Evolutionary conservation across 2,888 invertebrate genomes (phyloP), one percentile per base, ranked within the genome.

Genomic region (Drosophila rellima): DNA sequence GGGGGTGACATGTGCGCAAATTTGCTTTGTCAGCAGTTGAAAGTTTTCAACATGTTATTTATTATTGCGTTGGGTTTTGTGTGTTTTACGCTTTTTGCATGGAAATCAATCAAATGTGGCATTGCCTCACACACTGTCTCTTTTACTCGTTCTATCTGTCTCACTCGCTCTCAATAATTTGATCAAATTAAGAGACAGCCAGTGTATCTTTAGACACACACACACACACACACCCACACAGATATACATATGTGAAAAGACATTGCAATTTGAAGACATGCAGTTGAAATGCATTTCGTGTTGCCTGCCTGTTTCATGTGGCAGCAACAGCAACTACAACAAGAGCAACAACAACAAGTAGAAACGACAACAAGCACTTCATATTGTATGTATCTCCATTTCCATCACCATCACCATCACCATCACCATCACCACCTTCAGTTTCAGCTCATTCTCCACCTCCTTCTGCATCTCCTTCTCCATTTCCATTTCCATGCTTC

Each of bases 261-360:
- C 52, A 84, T 69, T 89, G 79, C 85, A 71, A 81, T 85, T 89
- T 66, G 80, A 88, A 88, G 83, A 83, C 90, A 79, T 82, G 88
- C 83, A 78, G 82, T 71, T 74, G 77, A 82, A 86, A 89, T 89
- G 90, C 84, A 89, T 80, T 88, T 80, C 88, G 59, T 89, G 80
- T 89, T 73, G 90, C 56, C 75, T 82, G 64, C 66, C 70, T 63
- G 59, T 66, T 66, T 52, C 68, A 61, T 74, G 55, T 57, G 45
- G 31, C 60, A 78, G 31, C 63, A 44, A 37, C 57, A 57, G 13
- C 42, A 60, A 2, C 52, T 35, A 10, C 45, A 54, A 10, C 44
- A 39, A 20, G 40, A 33, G 10, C 40, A 55, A 39, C 62, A 40
- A 18, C 44, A 39, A n/a, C 33, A 35, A n/a, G 13, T 5, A n/a